Base-by-base conservation (phyloP, 2,113 vertebrate species). In the Zonotrichia leucophrys region DNA sequence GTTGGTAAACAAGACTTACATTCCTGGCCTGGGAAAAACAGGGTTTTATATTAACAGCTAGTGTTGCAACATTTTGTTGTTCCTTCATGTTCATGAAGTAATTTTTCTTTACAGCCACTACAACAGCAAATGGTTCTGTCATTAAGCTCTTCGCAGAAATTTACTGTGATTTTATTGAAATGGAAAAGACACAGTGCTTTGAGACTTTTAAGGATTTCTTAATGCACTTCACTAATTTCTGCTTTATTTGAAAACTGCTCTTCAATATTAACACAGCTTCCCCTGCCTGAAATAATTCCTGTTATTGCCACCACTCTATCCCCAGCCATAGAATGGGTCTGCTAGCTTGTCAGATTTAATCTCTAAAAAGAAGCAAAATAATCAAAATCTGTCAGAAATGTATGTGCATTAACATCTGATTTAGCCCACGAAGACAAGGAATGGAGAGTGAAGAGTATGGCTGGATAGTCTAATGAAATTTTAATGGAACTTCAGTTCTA, bases 71-170 rank as follows among this genome's bases (percentile, higher is more conserved):
- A 68, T 90, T 76, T 63, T 2, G 2, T 74, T 89, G 69, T 46
- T 56, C 60, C 69, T 84, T 95, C 35, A 2, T 41, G 19, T 66
- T 89, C 87, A 82, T 94, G 70, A 81, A 87, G 67, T 85, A 35
- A 76, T 68, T 69, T 82, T 64, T 87, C 94, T 95, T 92, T 79
- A 90, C 66, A 89, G 87, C 64, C 79, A 50, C 63, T 94, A 86
- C 86, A 92, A 42, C 59, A 91, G 76, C 53, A 93, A 97, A 90
- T 91, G 79, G n/a, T 68, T 87, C 81, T 96, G 92, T 92, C 94
- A 92, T 88, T 93, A 94, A 86, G 42, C 60, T 82, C 87, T 92
- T 77, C 62, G 25, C 17, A 88, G 75, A 83, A 95, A 94, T 94
- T 84, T 88, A 52, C 78, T 86, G 62, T 82, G 64, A 78, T 79